These are phyloP conservation scores for Axis porcinus DNA, from an alignment of 2,113 vertebrate genomes.

Conservation along the genomic window DNA sequence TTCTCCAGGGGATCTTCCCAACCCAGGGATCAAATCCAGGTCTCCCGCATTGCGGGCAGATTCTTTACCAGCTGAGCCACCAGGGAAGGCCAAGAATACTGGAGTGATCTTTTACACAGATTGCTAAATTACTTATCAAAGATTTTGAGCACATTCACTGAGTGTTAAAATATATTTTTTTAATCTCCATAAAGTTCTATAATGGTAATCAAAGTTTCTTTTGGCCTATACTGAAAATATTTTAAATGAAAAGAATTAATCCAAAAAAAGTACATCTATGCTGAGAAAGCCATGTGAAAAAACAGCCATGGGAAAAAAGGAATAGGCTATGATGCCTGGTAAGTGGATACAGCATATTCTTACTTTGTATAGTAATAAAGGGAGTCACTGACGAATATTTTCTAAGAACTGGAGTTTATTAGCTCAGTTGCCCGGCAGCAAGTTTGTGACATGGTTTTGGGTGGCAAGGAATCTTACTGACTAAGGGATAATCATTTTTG, in stretches of 20 bases:
- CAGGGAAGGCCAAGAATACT: background rate
- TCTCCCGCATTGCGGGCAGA: fast-evolving
- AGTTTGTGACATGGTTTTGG: background rate
- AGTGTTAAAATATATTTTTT: background rate
- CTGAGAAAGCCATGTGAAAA: background rate
- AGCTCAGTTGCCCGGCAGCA: background rate
- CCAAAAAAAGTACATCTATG: background rate
- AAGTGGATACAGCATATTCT: background rate
- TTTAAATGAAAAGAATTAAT: background rate
- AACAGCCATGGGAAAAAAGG: background rate
- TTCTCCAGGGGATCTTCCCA: background rate
- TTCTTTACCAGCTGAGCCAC: background rate
- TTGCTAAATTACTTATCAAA: background rate
- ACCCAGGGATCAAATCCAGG: background rate
- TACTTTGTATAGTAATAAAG: background rate
- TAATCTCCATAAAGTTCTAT: background rate
- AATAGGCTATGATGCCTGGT: background rate
- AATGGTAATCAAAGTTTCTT: background rate
- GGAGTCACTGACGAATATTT: background rate
- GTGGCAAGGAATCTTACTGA: background rate
- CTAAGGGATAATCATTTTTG: background rate
- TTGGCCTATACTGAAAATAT: background rate
- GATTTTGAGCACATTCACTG: background rate
- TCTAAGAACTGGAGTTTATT: background rate
- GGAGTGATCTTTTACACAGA: background rate